Evolutionary conservation across 1,140 invertebrate species (phyloP), one percentile per base, ranked within the genome.

Genomic region (Drosophila takahashii): DNA sequence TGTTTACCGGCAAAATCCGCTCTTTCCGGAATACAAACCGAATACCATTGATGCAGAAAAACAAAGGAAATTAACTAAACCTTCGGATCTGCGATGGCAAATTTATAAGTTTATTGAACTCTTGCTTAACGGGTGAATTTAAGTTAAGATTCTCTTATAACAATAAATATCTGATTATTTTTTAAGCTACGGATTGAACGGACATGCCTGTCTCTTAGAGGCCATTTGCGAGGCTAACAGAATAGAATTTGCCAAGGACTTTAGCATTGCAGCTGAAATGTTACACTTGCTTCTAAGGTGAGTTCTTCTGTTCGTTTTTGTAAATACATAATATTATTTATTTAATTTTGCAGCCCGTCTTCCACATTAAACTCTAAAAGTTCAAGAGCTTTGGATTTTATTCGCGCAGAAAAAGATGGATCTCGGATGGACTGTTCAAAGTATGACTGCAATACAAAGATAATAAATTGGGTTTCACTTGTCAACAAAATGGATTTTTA

Each of bases 251-350:
- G 18, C 39, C 1, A 42, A 27, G 11, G 29, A 61, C 15, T 61
- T 64, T 11, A 61, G 29, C 16, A 27, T 15, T 18, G 56, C 29
- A 2, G 57, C 29, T 10, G 29, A 65, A 36, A 42, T 65, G 13
- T 4, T 65, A 11, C 22, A 62, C 15, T 36, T 65, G 16, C n/a
- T 65, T 11, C n/a, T 65, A 18, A 65, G 61, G 61, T 65, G 4
- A 0, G 41, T 18, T 0, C 1, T 18, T 41, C 0, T 18, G n/a
- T 4, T 58, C 18, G 4, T 29, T 27, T 1, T 16, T n/a, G 1
- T 45, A 2, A 9, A 16, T 4, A 4, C 4, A 3, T 22, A 18
- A 27, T 64, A 36, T 16, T 18, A 3, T 36, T n/a, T 4, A 44
- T 3, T n/a, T 10, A 16, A 9, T 10, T 15, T 7, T 45, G 2